phyloP scores from a whole-genome alignment of 2,888 invertebrate species.

The Mythimna lalbum region DNA sequence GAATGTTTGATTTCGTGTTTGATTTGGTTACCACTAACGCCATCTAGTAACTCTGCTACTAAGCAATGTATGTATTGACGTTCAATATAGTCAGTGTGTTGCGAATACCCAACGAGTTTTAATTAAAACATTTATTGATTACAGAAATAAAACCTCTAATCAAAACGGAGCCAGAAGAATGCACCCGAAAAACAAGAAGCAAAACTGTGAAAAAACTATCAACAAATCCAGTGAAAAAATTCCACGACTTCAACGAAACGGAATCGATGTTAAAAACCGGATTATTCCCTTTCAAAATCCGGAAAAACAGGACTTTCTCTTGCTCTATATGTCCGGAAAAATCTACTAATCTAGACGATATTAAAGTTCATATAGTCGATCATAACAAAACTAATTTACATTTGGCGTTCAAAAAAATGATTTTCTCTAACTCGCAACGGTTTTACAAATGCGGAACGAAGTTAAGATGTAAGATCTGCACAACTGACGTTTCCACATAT shows the following conservation, averaged over 20 bases:
- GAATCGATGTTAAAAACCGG: conserved; percentile 78
- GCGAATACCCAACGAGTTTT: no score
- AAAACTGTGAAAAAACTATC: conserved; percentile 64
- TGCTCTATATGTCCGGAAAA: conserved; percentile 83
- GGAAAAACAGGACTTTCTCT: conserved; percentile 74
- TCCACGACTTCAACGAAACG: conserved; percentile 73
- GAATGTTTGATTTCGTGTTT: no score
- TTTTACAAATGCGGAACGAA: conserved; percentile 74
- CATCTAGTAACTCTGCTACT: no score
- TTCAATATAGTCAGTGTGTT: no score
- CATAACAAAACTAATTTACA: conserved; percentile 78
- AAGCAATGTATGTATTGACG: no score
- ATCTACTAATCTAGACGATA: conserved; percentile 74
- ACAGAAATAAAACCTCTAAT: conserved; percentile 73
- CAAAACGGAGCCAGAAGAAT: conserved; percentile 74
- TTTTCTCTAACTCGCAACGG: conserved; percentile 76
- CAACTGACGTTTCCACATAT: conserved; percentile 75
- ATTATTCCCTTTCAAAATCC: conserved; percentile 84
- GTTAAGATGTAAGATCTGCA: conserved; percentile 82
- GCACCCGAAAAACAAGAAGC: conserved; percentile 68
- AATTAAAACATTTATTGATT: conserved; percentile 41
- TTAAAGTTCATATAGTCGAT: conserved; percentile 76
- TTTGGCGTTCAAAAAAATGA: conserved; percentile 83
- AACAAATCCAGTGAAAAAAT: conserved; percentile 70
- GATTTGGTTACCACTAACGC: no score